Evolutionary conservation across 2,113 vertebrate genomes (phyloP).

Genomic region (Nestor notabilis): DNA sequence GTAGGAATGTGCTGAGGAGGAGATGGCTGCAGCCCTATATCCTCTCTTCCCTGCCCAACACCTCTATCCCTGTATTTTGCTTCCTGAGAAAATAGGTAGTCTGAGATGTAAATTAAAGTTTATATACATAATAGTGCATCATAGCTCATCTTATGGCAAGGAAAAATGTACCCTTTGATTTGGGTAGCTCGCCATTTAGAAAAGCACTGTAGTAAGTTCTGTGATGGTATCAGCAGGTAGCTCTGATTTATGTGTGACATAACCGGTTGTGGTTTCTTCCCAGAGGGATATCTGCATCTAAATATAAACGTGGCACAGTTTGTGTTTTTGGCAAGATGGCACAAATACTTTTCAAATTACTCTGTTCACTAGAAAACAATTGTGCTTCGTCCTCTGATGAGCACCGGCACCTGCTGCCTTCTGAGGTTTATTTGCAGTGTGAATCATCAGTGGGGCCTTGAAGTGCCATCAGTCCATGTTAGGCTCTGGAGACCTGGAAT

Average conservation of each 20-base stretch:
- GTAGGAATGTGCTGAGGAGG: neutral
- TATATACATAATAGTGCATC: neutral
- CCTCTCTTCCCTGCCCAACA: neutral
- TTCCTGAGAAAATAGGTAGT: neutral
- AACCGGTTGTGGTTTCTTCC: neutral
- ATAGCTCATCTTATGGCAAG: neutral
- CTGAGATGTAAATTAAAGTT: neutral
- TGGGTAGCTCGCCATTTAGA: neutral
- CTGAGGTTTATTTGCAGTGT: conserved; percentile 35
- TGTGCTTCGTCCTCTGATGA: neutral
- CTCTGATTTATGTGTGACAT: neutral
- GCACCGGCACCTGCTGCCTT: conserved; percentile 40
- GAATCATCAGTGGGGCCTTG: neutral
- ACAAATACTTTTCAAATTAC: conserved; percentile 60
- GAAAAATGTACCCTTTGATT: neutral
- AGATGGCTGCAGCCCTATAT: neutral
- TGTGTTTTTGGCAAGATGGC: conserved; percentile 44
- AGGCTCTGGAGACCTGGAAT: neutral
- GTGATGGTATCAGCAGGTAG: neutral
- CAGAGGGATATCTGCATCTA: neutral
- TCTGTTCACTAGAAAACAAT: conserved; percentile 55
- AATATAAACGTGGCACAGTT: conserved; percentile 20
- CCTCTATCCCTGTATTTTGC: neutral
- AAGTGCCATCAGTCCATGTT: conserved; percentile 15
- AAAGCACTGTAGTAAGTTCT: neutral